A percentile compares a stretch with the other conserved stretches of the same genome.
These are phyloP conservation scores for Anthopleura xanthogrammica DNA, from an alignment of 92 coral and sea anemone genomes.

Conservation along the genomic window DNA sequence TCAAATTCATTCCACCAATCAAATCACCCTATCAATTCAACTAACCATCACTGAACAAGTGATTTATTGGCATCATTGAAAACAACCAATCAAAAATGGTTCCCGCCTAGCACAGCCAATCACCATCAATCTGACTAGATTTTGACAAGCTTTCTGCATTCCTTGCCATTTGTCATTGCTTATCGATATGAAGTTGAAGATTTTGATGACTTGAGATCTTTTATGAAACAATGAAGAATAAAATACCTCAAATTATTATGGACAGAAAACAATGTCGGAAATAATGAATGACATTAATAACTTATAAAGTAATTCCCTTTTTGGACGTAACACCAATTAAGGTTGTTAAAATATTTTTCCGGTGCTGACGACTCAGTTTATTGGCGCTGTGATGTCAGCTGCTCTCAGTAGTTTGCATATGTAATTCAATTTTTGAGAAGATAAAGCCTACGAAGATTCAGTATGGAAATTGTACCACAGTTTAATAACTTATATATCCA, in stretches of 20 bases:
- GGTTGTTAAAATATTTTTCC: neutral
- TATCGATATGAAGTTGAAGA: neutral
- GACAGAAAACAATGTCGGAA: neutral
- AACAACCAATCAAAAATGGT: neutral
- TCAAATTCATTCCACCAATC: neutral
- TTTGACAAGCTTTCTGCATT: neutral
- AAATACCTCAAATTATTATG: neutral
- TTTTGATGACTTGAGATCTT: neutral
- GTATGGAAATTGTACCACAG: too few relatives aligned
- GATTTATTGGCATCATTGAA: neutral
- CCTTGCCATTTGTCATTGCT: neutral
- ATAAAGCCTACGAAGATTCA: too few relatives aligned
- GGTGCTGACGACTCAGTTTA: neutral
- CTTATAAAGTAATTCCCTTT: neutral
- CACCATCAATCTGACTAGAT: neutral
- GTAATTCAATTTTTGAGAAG: neutral
- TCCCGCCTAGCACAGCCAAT: neutral
- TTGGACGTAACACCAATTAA: neutral
- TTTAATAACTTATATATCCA: too few relatives aligned
- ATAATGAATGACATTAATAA: neutral
- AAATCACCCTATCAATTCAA: neutral
- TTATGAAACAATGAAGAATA: neutral
- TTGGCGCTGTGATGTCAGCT: neutral
- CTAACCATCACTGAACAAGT: neutral
- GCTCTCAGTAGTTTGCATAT: neutral